These are phyloP conservation scores for Labrus mixtus DNA, from an alignment of 2,113 vertebrate genomes.

Conservation along the genomic window DNA sequence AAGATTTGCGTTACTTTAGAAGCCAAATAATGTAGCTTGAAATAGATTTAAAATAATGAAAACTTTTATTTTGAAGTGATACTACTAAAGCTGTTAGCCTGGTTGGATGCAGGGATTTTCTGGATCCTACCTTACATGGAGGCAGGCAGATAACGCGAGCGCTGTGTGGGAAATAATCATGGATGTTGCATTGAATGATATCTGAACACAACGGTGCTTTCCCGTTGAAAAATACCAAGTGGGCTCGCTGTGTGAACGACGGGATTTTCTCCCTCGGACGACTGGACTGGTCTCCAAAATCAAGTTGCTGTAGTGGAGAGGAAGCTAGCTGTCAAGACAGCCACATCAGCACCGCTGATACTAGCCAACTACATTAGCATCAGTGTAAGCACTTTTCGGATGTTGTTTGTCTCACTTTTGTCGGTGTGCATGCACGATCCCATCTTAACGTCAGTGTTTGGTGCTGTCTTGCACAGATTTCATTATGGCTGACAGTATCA, in stretches of 20 bases:
- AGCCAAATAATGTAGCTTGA: rapidly evolving
- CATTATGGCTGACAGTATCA: slow-evolving; percentile 93
- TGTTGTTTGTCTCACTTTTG: not conserved
- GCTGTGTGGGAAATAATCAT: slow-evolving; percentile 44
- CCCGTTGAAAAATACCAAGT: not conserved
- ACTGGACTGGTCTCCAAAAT: slow-evolving; percentile 22
- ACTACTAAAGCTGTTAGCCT: slow-evolving; percentile 43
- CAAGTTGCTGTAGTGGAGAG: slow-evolving; percentile 43
- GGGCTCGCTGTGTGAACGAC: not conserved
- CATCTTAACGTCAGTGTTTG: not conserved
- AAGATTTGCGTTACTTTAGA: rapidly evolving
- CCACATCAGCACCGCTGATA: slow-evolving; percentile 61
- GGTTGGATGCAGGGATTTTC: slow-evolving; percentile 76
- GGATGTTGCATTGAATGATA: slow-evolving; percentile 22
- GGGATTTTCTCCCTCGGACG: slow-evolving; percentile 16
- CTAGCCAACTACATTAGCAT: slow-evolving; percentile 48
- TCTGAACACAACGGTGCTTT: slow-evolving; percentile 26
- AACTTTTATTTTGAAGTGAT: slow-evolving; percentile 69
- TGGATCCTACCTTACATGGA: slow-evolving; percentile 34
- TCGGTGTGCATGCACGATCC: not conserved
- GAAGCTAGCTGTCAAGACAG: slow-evolving; percentile 63
- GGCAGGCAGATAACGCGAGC: slow-evolving; percentile 41
- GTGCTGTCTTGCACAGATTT: slow-evolving; percentile 57
- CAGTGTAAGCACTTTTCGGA: slow-evolving; percentile 19
- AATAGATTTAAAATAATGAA: not conserved